phyloP scores from a whole-genome alignment of 1,140 invertebrate species.

The Drosophila lacteicornis region DNA sequence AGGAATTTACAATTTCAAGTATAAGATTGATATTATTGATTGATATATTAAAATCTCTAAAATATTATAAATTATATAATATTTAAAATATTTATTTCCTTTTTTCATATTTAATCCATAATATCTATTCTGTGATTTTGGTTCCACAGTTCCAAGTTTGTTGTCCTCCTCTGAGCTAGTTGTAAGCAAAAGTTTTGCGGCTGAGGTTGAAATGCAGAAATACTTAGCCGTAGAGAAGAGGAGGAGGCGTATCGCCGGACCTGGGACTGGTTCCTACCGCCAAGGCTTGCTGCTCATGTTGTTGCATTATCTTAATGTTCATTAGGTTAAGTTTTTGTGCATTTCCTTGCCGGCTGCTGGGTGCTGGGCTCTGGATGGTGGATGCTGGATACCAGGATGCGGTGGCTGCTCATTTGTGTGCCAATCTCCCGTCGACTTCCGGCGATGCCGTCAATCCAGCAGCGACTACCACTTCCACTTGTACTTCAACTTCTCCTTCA shows the following conservation, averaged over 20 bases:
- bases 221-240: conserved; percentile 34
- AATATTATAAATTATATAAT: too few species aligned
- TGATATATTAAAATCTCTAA: too few species aligned
- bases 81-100: too few species aligned
- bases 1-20: background rate
- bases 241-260: conserved; percentile 12
- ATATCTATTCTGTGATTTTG: background rate
- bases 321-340: conserved; percentile 81
- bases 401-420: conserved; percentile 68
- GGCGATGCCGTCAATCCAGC: conserved; percentile 34
- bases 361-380: conserved; percentile 15
- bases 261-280: conserved; percentile 11
- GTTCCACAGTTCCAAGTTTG: conserved; percentile 25
- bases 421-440: conserved; percentile 77
- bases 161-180: conserved; percentile 36
- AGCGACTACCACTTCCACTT: conserved; percentile 30
- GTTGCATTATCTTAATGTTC: conserved; percentile 83
- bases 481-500: conserved; percentile 56
- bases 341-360: conserved; percentile 60
- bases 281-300: conserved; percentile 47
- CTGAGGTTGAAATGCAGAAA: conserved; percentile 73
- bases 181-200: conserved; percentile 74
- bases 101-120: too few species aligned
- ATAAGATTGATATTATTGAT: too few species aligned
- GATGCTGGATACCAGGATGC: conserved; percentile 2